Evolutionary conservation across 2,888 invertebrate genomes (phyloP).

Genomic region (Agrotis puta): DNA sequence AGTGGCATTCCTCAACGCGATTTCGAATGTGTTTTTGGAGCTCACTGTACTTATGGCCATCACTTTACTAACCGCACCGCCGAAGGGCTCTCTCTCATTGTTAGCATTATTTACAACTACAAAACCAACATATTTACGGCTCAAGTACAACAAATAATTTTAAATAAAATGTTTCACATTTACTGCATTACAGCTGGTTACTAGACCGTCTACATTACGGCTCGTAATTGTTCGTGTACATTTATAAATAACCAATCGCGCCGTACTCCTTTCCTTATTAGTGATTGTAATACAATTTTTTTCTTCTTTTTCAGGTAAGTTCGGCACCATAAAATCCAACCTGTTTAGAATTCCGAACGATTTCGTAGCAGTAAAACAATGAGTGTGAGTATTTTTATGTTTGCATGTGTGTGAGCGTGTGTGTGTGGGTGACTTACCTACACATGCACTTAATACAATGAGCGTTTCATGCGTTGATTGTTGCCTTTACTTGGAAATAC

Average conservation of each 20-base stretch:
- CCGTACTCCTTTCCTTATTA: slow-evolving; percentile 69
- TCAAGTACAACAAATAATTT: slow-evolving; percentile 30
- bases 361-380: slow-evolving; percentile 74
- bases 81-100: slow-evolving; percentile 1
- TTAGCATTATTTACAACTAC: slow-evolving; percentile 13
- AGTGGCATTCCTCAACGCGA: slow-evolving; percentile 68
- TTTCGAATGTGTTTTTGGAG: slow-evolving; percentile 63
- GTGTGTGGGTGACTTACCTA: slow-evolving; percentile 30
- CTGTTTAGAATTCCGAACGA: slow-evolving; percentile 76
- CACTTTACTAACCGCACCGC: background rate
- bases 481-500: slow-evolving; percentile 65
- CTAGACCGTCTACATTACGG: slow-evolving; percentile 41
- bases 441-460: slow-evolving; percentile 57
- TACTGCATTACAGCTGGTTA: slow-evolving; percentile 47
- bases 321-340: slow-evolving; percentile 74
- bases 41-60: slow-evolving; percentile 18
- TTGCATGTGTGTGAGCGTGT: slow-evolving; percentile 34
- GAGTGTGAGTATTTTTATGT: slow-evolving; percentile 66
- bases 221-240: slow-evolving; percentile 59
- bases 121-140: background rate
- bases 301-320: slow-evolving; percentile 85
- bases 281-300: slow-evolving; percentile 77
- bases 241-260: slow-evolving; percentile 71
- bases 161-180: slow-evolving; percentile 49
- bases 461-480: slow-evolving; percentile 61